These are phyloP conservation scores for Drepanosiphum platanoidis DNA, from an alignment of 2,888 invertebrate species.

Conservation along the genomic window DNA sequence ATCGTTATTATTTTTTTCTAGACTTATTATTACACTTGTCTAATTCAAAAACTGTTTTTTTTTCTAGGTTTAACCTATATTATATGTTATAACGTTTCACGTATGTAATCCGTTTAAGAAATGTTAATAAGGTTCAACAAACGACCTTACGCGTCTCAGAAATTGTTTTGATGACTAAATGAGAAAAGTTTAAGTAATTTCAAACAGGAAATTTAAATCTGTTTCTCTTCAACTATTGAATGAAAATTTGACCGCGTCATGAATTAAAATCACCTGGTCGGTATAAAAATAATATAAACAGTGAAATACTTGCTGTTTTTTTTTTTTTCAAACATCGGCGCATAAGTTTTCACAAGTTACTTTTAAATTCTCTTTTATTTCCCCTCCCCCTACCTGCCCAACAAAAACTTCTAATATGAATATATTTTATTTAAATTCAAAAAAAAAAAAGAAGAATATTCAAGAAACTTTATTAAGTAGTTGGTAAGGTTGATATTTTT, in stretches of 20 bases:
- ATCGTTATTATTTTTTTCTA: too few relatives aligned
- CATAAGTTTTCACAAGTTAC: constrained; percentile 9
- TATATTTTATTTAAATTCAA: constrained; percentile 13
- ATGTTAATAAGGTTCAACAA: background rate
- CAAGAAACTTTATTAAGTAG: background rate
- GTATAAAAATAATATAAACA: constrained; percentile 24
- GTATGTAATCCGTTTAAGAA: background rate
- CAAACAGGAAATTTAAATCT: constrained; percentile 37
- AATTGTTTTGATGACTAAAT: background rate
- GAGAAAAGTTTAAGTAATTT: constrained; percentile 35
- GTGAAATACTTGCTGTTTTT: constrained; percentile 19
- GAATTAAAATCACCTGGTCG: background rate
- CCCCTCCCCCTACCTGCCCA: too few relatives aligned
- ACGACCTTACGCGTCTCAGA: background rate
- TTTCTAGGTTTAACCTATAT: too few relatives aligned
- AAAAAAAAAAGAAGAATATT: background rate
- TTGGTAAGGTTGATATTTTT: background rate
- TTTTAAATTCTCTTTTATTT: constrained; percentile 8
- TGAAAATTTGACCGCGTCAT: background rate
- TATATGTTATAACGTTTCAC: too few relatives aligned
- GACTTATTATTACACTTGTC: too few relatives aligned
- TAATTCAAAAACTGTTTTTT: too few relatives aligned
- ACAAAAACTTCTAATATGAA: constrained; percentile 7
- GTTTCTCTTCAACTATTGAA: constrained; percentile 32
- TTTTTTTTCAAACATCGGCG: background rate